These are phyloP conservation scores for Meandrusa payeni DNA, from an alignment of 2,888 invertebrate genomes.

Conservation along the genomic window DNA sequence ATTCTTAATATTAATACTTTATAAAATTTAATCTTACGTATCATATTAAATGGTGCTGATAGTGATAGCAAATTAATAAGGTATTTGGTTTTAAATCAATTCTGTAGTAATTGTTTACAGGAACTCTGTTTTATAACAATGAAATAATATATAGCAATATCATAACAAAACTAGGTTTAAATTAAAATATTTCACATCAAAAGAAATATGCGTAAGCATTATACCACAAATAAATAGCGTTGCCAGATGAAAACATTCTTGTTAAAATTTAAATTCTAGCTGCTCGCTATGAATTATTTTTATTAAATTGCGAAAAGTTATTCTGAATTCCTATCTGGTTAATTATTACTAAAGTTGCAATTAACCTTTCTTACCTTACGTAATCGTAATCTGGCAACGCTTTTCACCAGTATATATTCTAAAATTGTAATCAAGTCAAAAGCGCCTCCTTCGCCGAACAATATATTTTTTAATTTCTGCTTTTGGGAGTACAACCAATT, in stretches of 20 bases:
- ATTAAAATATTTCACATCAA: no score
- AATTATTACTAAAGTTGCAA: no score
- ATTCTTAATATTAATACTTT: constrained; percentile 13
- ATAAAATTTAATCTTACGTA: constrained; percentile 8
- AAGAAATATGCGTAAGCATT: no score
- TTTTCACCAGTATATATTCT: constrained; percentile 1
- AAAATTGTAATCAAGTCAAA: background rate
- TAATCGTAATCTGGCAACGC: constrained; percentile 18
- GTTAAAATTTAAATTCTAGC: background rate
- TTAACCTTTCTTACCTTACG: no score
- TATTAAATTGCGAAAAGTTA: no score
- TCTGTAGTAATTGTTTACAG: constrained; percentile 4
- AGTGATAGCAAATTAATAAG: constrained; percentile 12
- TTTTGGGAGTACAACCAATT: no score
- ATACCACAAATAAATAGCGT: background rate
- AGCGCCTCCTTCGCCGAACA: constrained; percentile 13
- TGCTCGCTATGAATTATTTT: no score
- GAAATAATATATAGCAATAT: no score
- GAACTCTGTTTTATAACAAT: constrained; percentile 13
- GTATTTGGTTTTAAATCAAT: constrained; percentile 6
- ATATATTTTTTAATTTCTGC: constrained; percentile 1
- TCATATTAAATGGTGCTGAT: constrained; percentile 14
- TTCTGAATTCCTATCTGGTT: no score
- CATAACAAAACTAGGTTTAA: no score
- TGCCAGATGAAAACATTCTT: constrained; percentile 1